Evolutionary conservation across 2,888 invertebrate genomes (phyloP).

Genomic region (Bedellia somnulentella): DNA sequence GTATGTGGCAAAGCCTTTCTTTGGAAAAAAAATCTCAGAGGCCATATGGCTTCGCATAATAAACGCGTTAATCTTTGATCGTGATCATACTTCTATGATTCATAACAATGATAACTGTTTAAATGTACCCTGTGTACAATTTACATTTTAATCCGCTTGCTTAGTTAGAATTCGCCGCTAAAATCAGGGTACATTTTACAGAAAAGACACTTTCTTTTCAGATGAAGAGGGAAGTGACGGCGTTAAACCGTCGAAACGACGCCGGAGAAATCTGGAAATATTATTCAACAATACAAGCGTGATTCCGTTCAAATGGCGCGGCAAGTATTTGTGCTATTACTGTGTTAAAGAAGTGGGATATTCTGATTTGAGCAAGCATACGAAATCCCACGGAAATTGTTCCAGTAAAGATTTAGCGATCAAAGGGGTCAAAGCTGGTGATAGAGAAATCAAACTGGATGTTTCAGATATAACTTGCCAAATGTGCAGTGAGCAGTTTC

Average conservation of each 20-base stretch:
- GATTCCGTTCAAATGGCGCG: constrained; percentile 42
- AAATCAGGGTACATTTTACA: constrained; percentile 9
- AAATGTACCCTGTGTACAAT: constrained; percentile 5
- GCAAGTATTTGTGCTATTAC: constrained; percentile 39
- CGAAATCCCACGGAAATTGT: constrained; percentile 25
- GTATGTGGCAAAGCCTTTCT: constrained; percentile 44
- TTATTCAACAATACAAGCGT: constrained; percentile 42
- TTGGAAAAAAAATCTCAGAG: constrained; percentile 44
- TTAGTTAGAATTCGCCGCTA: neutral
- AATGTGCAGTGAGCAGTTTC: constrained; percentile 20
- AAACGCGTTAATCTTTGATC: constrained; percentile 2
- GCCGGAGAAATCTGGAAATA: constrained; percentile 28
- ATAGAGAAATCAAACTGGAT: constrained; percentile 38
- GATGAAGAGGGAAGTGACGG: constrained; percentile 24
- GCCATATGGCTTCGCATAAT: constrained; percentile 18
- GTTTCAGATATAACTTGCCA: constrained; percentile 30
- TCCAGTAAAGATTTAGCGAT: constrained; percentile 24
- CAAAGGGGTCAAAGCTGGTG: constrained; percentile 23
- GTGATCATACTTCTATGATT: too few species aligned
- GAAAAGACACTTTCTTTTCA: constrained; percentile 37
- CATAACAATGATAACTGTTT: neutral
- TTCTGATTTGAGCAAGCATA: constrained; percentile 24
- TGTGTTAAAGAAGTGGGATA: constrained; percentile 28
- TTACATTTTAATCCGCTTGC: too few species aligned
- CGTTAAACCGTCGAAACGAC: constrained; percentile 15